Evolutionary conservation across 1,140 invertebrate species (phyloP).

Genomic region (Tetragonula clypearis): DNA sequence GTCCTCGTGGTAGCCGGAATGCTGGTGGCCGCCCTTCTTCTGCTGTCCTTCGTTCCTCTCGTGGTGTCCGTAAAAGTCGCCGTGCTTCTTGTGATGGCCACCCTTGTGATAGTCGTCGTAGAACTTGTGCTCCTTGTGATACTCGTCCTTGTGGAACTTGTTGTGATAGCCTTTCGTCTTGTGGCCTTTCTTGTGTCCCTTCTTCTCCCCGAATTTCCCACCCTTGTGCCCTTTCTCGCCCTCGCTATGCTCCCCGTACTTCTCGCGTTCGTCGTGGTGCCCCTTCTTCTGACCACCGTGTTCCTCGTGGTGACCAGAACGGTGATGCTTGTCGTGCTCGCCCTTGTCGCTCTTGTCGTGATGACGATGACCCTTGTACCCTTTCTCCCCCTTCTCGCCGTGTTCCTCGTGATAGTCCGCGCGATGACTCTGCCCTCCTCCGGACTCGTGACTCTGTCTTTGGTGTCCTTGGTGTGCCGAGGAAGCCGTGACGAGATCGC

Average conservation of each 20-base stretch:
- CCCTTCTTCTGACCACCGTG: constrained; percentile 89
- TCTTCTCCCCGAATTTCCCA: constrained; percentile 89
- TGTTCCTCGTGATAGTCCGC: constrained; percentile 84
- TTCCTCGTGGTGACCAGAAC: constrained; percentile 85
- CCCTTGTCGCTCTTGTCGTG: constrained; percentile 86
- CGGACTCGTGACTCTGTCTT: constrained; percentile 80
- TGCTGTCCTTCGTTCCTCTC: constrained; percentile 86
- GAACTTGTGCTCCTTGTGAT: constrained; percentile 92
- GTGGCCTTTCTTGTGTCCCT: constrained; percentile 89
- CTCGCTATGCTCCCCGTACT: constrained; percentile 88
- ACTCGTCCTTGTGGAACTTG: constrained; percentile 91
- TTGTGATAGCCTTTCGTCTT: constrained; percentile 90
- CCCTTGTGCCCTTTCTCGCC: constrained; percentile 89
- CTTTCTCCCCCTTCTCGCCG: constrained; percentile 82
- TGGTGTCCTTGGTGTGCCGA: constrained; percentile 80
- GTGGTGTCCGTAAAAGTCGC: constrained; percentile 86
- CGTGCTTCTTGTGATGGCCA: constrained; percentile 87
- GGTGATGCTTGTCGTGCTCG: constrained; percentile 83
- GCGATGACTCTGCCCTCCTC: constrained; percentile 85
- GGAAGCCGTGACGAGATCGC: constrained; percentile 45
- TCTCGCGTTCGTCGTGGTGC: constrained; percentile 87
- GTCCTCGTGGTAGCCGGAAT: constrained; percentile 87
- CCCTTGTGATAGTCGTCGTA: constrained; percentile 91
- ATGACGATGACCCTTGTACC: constrained; percentile 86
- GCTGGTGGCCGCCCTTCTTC: constrained; percentile 87